Evolutionary conservation across 2,113 vertebrate genomes (phyloP).

Genomic region (Podarcis cretensis): DNA sequence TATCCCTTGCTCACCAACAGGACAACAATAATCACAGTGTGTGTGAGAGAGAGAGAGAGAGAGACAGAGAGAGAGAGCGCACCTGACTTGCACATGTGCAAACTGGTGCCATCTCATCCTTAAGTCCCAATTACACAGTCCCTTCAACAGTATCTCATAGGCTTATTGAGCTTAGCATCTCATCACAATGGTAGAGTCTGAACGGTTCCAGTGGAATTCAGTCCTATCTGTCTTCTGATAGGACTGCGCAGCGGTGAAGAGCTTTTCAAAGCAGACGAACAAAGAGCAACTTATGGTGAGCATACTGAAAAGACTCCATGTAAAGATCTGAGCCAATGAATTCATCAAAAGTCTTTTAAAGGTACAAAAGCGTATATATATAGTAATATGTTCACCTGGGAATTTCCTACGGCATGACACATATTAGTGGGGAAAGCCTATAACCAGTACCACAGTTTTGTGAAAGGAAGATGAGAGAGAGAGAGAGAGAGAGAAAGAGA

Average conservation of each 20-base stretch:
- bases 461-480: not conserved
- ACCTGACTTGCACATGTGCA: not conserved
- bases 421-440: not conserved
- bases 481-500: no score
- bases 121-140: not conserved
- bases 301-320: not conserved
- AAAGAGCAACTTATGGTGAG: not conserved
- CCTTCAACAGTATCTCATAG: not conserved
- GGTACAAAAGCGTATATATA: not conserved
- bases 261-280: not conserved
- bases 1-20: not conserved
- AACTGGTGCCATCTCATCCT: no score
- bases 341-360: not conserved
- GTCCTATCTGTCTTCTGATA: not conserved
- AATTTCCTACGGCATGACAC: not conserved
- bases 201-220: not conserved
- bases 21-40: not conserved
- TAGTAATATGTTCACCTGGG: not conserved
- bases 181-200: not conserved
- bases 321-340: conserved; percentile 2
- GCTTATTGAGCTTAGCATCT: not conserved
- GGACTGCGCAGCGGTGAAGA: not conserved
- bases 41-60: not conserved
- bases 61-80: no score
- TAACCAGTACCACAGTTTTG: not conserved